These are phyloP conservation scores for Monopis laevigella DNA, from an alignment of 2,888 invertebrate species.

Conservation along the genomic window DNA sequence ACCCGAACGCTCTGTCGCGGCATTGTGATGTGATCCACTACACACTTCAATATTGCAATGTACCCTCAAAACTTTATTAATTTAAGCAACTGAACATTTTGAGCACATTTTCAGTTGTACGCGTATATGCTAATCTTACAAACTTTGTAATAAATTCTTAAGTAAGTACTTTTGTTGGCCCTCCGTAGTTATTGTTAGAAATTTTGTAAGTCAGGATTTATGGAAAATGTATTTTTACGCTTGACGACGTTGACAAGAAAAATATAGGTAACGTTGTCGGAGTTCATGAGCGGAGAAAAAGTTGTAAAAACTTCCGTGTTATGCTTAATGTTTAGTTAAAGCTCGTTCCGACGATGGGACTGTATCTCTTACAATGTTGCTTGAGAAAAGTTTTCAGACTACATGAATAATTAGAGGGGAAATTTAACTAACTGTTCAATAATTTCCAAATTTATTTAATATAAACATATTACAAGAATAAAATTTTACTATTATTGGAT, in stretches of 20 bases:
- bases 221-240: slow-evolving; percentile 52
- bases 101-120: slow-evolving; percentile 25
- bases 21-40: too few species aligned
- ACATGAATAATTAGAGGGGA: too few species aligned
- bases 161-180: slow-evolving; percentile 51
- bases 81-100: slow-evolving; percentile 30
- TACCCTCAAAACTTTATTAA: slow-evolving; percentile 45
- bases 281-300: neutral
- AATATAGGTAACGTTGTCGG: slow-evolving; percentile 28
- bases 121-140: slow-evolving; percentile 42
- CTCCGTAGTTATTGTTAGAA: slow-evolving; percentile 28
- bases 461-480: too few species aligned
- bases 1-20: slow-evolving; percentile 16
- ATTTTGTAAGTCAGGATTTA: slow-evolving; percentile 44
- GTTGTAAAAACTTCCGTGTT: neutral
- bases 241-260: slow-evolving; percentile 37
- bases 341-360: too few species aligned
- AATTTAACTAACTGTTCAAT: too few species aligned
- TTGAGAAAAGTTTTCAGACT: too few species aligned
- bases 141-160: slow-evolving; percentile 32
- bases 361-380: too few species aligned
- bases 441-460: too few species aligned
- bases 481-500: too few species aligned
- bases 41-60: slow-evolving; percentile 8
- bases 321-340: slow-evolving; percentile 32